Evolutionary conservation across 2,797 vertebrate genomes (phyloP), one percentile per base, ranked within the genome.

Genomic region (Pitangus sulphuratus): DNA sequence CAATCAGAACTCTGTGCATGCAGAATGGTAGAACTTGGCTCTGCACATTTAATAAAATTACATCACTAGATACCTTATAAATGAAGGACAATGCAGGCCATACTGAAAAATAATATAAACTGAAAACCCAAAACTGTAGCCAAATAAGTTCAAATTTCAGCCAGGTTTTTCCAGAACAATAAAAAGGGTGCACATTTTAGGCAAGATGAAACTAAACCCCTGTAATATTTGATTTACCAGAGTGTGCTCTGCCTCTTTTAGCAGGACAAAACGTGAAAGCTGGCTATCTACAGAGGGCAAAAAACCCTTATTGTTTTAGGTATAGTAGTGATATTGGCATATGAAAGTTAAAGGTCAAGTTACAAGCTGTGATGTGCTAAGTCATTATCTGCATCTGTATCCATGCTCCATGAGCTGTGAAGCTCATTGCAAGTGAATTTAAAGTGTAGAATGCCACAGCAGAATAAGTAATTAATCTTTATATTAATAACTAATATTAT

Each of bases 21-120:
- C 42, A 90, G 48, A 90, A 90, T 33, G 56, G 70, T 53, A 95
- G 81, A 92, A 91, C 58, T 87, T 77, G 70, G 72, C 91, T 84
- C 77, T 84, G 54, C 48, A 57, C 28, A 28, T 80, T 84, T 74
- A 89, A 89, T 86, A 82, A 90, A 81, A 90, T 57, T 76, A 77
- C 77, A 77, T 93, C 95, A 95, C 62, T 70, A 60, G 60, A 84
- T 94, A 72, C 37, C 8, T 90, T 79, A 39, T 42, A 86, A 91
- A 87, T 30, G 83, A 94, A 94, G 85, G 62, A 42, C 83, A 91
- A 40, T 17, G 37, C 12, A 69, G 77, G 31, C 72, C 88, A 89
- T 83, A 84, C 37, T 83, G 80, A 95, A 96, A 95, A 94, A 90
- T 44, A 93, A 79, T 79, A 88, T 50, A 57, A 94, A 76, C 30